Percentiles rank a stretch among this genome's conserved stretches.
Conservation (phyloP, 2,888 invertebrate genomes). For the Xestia c-nigrum region DNA sequence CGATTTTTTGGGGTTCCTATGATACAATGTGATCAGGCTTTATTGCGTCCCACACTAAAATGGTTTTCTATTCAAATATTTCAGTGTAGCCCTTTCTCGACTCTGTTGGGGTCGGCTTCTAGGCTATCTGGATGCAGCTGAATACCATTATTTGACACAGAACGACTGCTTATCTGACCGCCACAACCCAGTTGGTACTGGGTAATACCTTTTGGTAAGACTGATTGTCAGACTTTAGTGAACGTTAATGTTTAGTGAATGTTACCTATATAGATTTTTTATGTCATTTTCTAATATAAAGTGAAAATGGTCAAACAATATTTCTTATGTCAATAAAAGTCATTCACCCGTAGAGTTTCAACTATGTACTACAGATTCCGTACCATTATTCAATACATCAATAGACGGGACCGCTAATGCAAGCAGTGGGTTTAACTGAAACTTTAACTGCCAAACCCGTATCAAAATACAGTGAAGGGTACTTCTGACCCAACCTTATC, state of each 20-base stretch:
- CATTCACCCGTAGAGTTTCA: background rate
- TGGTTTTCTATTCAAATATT: background rate
- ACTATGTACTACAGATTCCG: slow-evolving; percentile 23
- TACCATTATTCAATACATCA: slow-evolving; percentile 38
- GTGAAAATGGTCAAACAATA: background rate
- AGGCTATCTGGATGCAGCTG: background rate
- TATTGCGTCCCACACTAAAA: background rate
- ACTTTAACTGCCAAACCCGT: slow-evolving; percentile 77
- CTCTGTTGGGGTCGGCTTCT: background rate
- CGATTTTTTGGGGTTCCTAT: background rate
- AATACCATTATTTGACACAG: no score
- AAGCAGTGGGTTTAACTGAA: slow-evolving; percentile 54
- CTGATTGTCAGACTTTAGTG: background rate
- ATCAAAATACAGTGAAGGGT: slow-evolving; percentile 72
- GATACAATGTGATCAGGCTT: background rate
- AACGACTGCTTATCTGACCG: background rate
- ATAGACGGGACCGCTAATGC: slow-evolving; percentile 50
- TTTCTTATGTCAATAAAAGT: background rate
- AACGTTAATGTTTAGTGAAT: no score
- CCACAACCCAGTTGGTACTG: background rate
- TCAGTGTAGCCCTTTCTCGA: background rate
- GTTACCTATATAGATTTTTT: no score
- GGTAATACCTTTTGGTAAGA: background rate
- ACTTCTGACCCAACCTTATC: slow-evolving; percentile 72
- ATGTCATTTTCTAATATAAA: background rate